Evolutionary conservation across 2,888 invertebrate genomes (phyloP).

Genomic region (Pandemis cinnamomeana): DNA sequence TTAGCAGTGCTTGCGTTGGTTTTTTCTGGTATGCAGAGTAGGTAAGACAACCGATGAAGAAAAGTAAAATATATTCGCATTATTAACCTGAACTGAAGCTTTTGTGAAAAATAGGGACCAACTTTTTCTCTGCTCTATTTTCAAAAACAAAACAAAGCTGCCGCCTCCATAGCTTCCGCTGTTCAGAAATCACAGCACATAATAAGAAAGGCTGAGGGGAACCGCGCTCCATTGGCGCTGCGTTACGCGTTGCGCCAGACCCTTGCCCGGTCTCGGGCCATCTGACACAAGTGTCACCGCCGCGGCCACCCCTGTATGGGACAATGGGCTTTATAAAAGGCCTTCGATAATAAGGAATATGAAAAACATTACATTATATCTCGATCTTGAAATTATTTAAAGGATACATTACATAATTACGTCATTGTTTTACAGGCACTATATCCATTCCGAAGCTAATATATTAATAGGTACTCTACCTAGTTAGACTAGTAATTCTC

Average conservation of each 20-base stretch:
- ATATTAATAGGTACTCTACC: no score
- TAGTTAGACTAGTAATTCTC: no score
- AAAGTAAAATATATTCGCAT: no score
- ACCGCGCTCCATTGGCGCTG: slow-evolving; percentile 80
- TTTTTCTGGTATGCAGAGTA: no score
- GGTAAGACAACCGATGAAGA: no score
- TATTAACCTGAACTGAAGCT: no score
- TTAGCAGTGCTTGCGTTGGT: no score
- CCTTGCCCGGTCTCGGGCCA: slow-evolving; percentile 33
- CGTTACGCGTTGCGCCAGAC: slow-evolving; percentile 57
- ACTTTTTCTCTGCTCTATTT: neutral
- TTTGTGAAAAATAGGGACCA: no score
- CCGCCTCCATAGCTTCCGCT: slow-evolving; percentile 54
- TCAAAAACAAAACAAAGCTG: neutral
- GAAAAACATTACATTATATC: neutral
- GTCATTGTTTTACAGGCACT: no score
- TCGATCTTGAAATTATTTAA: neutral
- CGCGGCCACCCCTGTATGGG: slow-evolving; percentile 19
- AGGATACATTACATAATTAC: neutral
- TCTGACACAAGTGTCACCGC: slow-evolving; percentile 28
- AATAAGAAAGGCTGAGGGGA: slow-evolving; percentile 79
- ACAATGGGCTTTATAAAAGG: slow-evolving; percentile 26
- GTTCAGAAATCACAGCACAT: slow-evolving; percentile 72
- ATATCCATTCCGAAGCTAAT: no score
- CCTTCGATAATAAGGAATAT: slow-evolving; percentile 14